These are phyloP conservation scores for Lampris incognitus DNA, from an alignment of 2,113 vertebrate genomes.

Conservation along the genomic window DNA sequence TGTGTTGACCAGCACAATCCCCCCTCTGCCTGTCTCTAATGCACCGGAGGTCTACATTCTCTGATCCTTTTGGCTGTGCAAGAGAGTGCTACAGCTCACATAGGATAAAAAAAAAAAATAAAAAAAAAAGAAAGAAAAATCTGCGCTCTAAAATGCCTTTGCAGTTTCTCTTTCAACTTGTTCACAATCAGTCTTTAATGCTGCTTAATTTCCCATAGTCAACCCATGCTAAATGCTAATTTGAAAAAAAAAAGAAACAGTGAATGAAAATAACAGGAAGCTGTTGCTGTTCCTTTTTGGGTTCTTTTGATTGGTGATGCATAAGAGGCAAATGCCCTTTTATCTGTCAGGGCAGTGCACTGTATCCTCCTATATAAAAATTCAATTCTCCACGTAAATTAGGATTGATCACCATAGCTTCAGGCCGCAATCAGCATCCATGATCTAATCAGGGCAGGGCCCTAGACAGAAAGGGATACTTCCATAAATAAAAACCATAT, in stretches of 20 bases:
- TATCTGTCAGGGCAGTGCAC: slow-evolving; percentile 70
- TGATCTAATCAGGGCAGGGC: slow-evolving; percentile 79
- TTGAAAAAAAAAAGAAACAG: slow-evolving; percentile 23
- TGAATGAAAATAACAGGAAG: slow-evolving; percentile 24
- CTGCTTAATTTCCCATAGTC: slow-evolving; percentile 34
- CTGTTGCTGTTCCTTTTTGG: slow-evolving; percentile 13
- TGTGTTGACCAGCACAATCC: slow-evolving; percentile 63
- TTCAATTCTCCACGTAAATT: slow-evolving; percentile 81
- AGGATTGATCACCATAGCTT: slow-evolving; percentile 83
- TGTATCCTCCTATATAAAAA: slow-evolving; percentile 80
- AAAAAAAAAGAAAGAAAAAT: slow-evolving; percentile 13
- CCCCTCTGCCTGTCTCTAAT: slow-evolving; percentile 51
- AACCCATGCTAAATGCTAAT: slow-evolving; percentile 7
- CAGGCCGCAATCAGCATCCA: slow-evolving; percentile 78
- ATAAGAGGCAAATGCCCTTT: slow-evolving; percentile 69
- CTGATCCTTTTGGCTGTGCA: slow-evolving; percentile 62
- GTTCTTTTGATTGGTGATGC: slow-evolving; percentile 55
- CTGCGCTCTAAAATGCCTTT: slow-evolving; percentile 21
- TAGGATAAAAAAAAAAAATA: no score
- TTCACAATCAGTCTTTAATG: slow-evolving; percentile 41
- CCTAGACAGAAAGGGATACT: slow-evolving; percentile 76
- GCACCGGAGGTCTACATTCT: slow-evolving; percentile 59
- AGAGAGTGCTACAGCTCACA: slow-evolving; percentile 57
- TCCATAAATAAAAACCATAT: slow-evolving; percentile 84
- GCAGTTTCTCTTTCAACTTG: slow-evolving; percentile 38